phyloP scores from a whole-genome alignment of 2,113 vertebrate genomes.

The Capreolus pygargus region DNA sequence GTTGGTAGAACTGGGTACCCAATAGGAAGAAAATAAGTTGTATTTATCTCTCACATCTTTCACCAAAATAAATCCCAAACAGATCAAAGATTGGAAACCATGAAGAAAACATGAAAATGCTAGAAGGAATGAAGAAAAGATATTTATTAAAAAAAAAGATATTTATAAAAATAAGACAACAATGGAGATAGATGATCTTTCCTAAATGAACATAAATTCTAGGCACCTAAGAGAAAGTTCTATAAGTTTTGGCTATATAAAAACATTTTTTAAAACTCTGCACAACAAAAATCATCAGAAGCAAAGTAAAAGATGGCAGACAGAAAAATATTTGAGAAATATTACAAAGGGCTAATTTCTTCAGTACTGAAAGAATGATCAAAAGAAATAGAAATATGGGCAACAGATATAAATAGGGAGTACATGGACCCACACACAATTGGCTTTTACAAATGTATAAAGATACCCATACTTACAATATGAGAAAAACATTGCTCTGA shows the following conservation, averaged over 20 bases:
- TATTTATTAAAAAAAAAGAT: neutral
- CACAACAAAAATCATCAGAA: neutral
- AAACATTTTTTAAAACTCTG: neutral
- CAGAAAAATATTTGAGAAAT: neutral
- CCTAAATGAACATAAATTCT: neutral
- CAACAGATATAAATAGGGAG: neutral
- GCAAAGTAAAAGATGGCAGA: conserved; percentile 3
- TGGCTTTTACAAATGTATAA: neutral
- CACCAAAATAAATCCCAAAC: neutral
- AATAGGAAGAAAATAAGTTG: neutral
- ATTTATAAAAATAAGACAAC: neutral
- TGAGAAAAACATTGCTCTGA: neutral
- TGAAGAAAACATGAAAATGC: neutral
- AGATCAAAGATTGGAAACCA: neutral
- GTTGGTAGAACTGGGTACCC: neutral
- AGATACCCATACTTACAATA: neutral
- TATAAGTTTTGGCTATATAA: neutral
- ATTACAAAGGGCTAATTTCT: neutral
- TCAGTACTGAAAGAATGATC: neutral
- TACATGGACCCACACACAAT: neutral
- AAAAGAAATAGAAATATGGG: neutral
- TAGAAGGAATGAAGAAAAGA: neutral
- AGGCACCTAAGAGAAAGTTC: neutral
- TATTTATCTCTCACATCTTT: neutral
- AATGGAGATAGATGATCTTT: neutral